phyloP scores from a whole-genome alignment of 2,888 invertebrate species.

The Eristalis arbustorum region DNA sequence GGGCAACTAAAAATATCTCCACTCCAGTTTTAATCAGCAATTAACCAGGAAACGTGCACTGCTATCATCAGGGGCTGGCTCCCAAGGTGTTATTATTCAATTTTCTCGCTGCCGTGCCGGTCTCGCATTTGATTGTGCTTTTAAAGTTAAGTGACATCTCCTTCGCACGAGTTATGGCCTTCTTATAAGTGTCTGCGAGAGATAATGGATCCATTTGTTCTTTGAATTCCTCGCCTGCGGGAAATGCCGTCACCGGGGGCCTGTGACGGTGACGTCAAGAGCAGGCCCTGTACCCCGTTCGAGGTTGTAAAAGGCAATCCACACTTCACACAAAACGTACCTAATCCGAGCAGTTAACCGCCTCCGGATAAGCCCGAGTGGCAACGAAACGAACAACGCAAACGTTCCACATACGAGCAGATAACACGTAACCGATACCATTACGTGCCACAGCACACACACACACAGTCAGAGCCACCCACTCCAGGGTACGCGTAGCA shows the following conservation, averaged over 20 bases:
- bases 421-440: conserved; percentile 34
- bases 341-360: neutral
- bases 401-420: conserved; percentile 12
- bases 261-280: neutral
- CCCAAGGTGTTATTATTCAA: conserved; percentile 37
- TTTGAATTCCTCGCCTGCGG: neutral
- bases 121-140: conserved; percentile 25
- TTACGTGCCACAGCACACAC: conserved; percentile 13
- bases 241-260: neutral
- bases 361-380: neutral
- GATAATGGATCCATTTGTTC: conserved; percentile 1
- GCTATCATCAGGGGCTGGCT: neutral
- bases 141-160: conserved; percentile 12
- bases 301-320: neutral
- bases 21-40: conserved; percentile 39
- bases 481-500: neutral
- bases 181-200: neutral
- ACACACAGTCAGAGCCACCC: neutral
- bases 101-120: neutral
- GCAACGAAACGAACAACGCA: neutral
- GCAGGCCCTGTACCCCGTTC: neutral
- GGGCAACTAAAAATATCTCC: conserved; percentile 9
- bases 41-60: conserved; percentile 6
- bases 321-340: neutral
- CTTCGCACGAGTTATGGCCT: neutral